Percentiles rank a stretch among this genome's conserved stretches.
Conservation (phyloP, 2,113 vertebrate genomes). For the Leucopternis melanops region DNA sequence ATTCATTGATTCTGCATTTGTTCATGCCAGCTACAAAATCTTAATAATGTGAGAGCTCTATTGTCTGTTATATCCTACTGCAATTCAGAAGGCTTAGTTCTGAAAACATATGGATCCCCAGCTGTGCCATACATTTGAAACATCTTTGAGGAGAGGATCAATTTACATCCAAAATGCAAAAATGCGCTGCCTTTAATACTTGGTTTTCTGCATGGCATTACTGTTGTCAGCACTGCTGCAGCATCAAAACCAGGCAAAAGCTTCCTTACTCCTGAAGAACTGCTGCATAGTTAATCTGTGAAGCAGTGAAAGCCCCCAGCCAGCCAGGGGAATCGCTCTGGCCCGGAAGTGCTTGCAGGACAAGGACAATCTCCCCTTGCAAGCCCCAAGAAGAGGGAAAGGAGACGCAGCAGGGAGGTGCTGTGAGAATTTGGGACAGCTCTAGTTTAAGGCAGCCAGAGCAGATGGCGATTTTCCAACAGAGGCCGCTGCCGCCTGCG, state of each 20-base stretch:
- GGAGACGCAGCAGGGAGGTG: background rate
- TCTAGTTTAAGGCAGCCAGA: background rate
- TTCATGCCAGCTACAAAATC: background rate
- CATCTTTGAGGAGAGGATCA: background rate
- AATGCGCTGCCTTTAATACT: background rate
- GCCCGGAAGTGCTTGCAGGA: background rate
- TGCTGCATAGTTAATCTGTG: fast-evolving
- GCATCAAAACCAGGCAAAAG: background rate
- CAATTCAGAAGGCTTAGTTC: background rate
- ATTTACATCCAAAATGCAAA: slow-evolving; percentile 13
- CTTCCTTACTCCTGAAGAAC: background rate
- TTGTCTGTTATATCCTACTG: background rate
- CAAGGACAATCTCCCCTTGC: background rate
- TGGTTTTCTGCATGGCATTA: background rate
- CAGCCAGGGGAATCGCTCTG: background rate
- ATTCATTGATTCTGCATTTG: background rate
- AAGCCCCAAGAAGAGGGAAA: background rate
- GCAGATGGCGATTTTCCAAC: background rate
- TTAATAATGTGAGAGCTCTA: background rate
- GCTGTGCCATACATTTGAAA: background rate
- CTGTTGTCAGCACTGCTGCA: background rate
- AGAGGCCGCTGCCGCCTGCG: background rate
- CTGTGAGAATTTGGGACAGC: background rate
- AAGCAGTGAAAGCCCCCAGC: background rate
- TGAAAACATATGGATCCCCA: background rate